Conservation (phyloP, 2,113 vertebrate genomes). For the Gymnarchus niloticus region DNA sequence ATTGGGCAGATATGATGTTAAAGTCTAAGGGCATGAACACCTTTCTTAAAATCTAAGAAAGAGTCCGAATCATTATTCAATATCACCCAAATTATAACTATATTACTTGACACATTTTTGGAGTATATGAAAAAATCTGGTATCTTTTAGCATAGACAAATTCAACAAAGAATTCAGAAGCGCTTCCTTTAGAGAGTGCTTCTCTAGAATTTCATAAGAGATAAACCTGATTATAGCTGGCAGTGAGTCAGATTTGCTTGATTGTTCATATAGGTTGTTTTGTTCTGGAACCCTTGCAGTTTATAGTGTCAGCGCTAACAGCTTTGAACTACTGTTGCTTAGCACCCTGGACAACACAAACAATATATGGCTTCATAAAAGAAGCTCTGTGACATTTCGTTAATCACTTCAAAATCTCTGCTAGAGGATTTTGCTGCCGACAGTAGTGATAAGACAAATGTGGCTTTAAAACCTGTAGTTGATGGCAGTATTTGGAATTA, state of each 20-base stretch:
- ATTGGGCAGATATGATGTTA: background rate
- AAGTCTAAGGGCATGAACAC: background rate
- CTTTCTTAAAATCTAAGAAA: background rate
- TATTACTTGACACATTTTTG: too few species aligned
- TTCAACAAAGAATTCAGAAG: background rate
- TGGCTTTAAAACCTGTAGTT: too few species aligned
- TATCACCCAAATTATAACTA: background rate
- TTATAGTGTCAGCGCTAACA: background rate
- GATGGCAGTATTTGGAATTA: too few species aligned
- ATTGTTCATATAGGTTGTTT: background rate
- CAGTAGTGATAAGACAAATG: too few species aligned
- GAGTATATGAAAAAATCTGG: background rate
- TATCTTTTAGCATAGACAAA: background rate
- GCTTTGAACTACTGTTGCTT: background rate
- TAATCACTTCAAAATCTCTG: slow-evolving; percentile 1
- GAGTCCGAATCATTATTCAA: background rate
- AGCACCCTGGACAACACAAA: background rate
- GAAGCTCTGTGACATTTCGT: background rate
- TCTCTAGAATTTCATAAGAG: background rate
- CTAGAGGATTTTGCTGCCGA: background rate
- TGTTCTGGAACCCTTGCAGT: background rate
- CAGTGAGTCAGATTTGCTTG: background rate
- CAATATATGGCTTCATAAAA: background rate
- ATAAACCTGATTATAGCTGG: background rate
- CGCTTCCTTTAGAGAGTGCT: too few species aligned